Evolutionary conservation across 2,797 vertebrate genomes (phyloP).

Genomic region (Lateolabrax maculatus): DNA sequence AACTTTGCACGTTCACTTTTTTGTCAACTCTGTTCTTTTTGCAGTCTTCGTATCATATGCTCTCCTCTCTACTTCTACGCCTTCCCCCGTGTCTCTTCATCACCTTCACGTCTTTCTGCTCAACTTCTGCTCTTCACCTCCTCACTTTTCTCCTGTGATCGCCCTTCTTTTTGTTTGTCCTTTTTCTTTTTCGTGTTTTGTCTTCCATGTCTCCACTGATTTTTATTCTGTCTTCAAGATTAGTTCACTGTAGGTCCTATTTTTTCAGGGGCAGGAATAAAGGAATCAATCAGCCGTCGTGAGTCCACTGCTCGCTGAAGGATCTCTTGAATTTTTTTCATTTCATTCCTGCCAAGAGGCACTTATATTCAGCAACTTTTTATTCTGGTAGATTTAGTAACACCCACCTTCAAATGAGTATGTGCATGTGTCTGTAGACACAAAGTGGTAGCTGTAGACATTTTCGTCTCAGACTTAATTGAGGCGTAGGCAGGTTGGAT

Average conservation of each 20-base stretch:
- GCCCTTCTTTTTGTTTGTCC: not conserved
- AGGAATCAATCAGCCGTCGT: slow-evolving; percentile 7
- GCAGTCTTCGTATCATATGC: not conserved
- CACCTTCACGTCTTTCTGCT: not conserved
- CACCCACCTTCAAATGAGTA: slow-evolving; percentile 49
- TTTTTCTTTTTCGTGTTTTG: not conserved
- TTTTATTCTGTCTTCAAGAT: slow-evolving; percentile 1
- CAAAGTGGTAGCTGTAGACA: slow-evolving; percentile 58
- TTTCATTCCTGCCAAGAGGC: slow-evolving; percentile 49
- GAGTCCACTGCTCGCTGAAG: slow-evolving; percentile 27
- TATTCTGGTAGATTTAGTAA: slow-evolving; percentile 42
- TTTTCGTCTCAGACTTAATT: slow-evolving; percentile 76
- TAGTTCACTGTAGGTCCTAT: not conserved
- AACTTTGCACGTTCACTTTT: not conserved
- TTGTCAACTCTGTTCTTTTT: no score
- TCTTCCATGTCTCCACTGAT: not conserved
- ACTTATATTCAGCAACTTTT: slow-evolving; percentile 54
- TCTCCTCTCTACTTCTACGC: not conserved
- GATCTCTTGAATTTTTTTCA: slow-evolving; percentile 26
- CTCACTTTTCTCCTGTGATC: no score
- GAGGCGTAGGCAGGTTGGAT: slow-evolving; percentile 63
- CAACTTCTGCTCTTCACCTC: not conserved
- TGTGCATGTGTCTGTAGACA: slow-evolving; percentile 2
- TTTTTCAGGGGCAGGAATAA: slow-evolving; percentile 11
- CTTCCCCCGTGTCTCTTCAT: not conserved